phyloP scores from a whole-genome alignment of 2,888 invertebrate genomes.

The Tipula helvola region DNA sequence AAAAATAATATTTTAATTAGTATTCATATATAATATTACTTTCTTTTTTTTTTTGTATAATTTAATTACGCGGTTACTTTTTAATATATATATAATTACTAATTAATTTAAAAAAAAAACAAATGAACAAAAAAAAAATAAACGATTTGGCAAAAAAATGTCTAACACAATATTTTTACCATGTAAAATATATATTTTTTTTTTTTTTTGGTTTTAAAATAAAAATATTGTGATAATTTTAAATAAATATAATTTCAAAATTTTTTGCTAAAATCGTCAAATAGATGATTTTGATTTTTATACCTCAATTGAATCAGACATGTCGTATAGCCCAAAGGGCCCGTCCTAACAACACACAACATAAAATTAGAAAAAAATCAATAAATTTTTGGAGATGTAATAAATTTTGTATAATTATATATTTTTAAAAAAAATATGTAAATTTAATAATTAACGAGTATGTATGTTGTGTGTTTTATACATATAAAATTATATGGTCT shows the following conservation, averaged over 20 bases:
- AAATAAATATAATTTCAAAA: background rate
- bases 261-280: background rate
- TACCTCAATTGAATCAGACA: constrained; percentile 19
- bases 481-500: background rate
- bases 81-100: constrained; percentile 15
- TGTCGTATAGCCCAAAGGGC: constrained; percentile 17
- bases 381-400: constrained; percentile 7
- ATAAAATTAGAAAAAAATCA: constrained; percentile 14
- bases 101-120: background rate
- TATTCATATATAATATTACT: constrained; percentile 15
- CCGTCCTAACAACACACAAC: constrained; percentile 19
- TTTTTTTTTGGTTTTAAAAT: background rate
- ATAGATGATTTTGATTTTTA: background rate
- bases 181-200: background rate
- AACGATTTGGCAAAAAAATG: background rate
- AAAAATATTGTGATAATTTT: background rate
- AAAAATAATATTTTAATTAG: constrained; percentile 16
- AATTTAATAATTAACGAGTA: background rate
- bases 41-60: background rate
- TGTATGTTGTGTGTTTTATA: constrained; percentile 1
- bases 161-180: background rate
- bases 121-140: background rate
- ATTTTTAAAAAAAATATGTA: background rate
- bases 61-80: constrained; percentile 5
- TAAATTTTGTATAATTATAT: background rate